Evolutionary conservation across 2,113 vertebrate genomes (phyloP).

Genomic region (Mastomys coucha): DNA sequence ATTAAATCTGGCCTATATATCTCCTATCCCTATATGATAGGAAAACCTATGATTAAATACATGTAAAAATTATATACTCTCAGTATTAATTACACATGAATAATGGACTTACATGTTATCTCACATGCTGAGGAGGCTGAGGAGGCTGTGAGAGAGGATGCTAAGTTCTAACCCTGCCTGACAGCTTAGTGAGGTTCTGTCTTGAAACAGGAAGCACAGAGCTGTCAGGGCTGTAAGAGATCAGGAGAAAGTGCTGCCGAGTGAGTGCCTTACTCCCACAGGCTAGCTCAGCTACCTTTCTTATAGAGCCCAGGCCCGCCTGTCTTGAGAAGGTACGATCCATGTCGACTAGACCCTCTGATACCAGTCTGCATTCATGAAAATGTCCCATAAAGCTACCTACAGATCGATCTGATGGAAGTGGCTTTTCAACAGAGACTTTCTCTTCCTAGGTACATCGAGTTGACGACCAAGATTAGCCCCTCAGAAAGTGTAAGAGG

Average conservation of each 20-base stretch:
- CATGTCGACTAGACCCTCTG: neutral
- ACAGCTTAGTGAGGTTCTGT: neutral
- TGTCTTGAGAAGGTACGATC: neutral
- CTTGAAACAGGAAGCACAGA: neutral
- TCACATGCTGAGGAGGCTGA: neutral
- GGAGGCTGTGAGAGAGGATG: neutral
- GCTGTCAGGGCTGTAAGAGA: neutral
- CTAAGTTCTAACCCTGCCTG: neutral
- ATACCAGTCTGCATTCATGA: too few relatives aligned
- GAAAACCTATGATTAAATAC: neutral
- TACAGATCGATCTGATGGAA: too few relatives aligned
- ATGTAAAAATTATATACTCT: neutral
- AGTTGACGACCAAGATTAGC: neutral
- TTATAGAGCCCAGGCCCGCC: neutral
- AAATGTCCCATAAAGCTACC: neutral
- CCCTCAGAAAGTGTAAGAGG: neutral
- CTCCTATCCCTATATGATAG: neutral
- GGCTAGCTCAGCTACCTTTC: neutral
- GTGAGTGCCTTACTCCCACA: neutral
- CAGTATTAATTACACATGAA: neutral
- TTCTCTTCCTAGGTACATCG: neutral
- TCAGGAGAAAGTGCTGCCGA: too few relatives aligned
- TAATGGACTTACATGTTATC: neutral
- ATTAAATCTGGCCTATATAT: neutral
- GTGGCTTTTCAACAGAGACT: neutral